Evolutionary conservation across 2,888 invertebrate species (phyloP).

Genomic region (Sarcophaga rosellei): DNA sequence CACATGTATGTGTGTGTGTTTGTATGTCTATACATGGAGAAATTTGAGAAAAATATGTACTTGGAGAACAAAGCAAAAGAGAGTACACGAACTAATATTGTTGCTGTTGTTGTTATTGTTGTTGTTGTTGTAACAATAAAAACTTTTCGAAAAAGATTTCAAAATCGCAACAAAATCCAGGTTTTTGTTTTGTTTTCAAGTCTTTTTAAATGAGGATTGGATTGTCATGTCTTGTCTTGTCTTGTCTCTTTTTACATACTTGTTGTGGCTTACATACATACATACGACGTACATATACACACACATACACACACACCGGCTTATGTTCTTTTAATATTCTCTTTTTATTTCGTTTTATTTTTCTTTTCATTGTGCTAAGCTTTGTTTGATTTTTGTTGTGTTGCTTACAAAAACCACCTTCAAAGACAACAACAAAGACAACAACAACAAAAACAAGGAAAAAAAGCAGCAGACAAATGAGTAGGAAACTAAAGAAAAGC

Average conservation of each 20-base stretch:
- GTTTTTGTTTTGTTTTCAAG: background rate
- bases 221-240: background rate
- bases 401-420: no score
- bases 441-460: no score
- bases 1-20: background rate
- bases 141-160: background rate
- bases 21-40: background rate
- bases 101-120: no score
- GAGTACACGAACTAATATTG: no score
- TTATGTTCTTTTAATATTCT: background rate
- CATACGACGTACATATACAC: background rate
- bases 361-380: no score
- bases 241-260: background rate
- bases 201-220: background rate
- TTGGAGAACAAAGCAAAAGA: no score
- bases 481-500: background rate
- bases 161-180: background rate
- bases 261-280: background rate
- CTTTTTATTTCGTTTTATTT: background rate
- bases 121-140: no score
- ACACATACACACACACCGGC: no score
- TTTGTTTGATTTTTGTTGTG: no score
- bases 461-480: no score
- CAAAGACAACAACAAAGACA: no score
- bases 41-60: no score